Conservation (phyloP, 2,797 vertebrate species). For the Hylomyscus alleni region DNA sequence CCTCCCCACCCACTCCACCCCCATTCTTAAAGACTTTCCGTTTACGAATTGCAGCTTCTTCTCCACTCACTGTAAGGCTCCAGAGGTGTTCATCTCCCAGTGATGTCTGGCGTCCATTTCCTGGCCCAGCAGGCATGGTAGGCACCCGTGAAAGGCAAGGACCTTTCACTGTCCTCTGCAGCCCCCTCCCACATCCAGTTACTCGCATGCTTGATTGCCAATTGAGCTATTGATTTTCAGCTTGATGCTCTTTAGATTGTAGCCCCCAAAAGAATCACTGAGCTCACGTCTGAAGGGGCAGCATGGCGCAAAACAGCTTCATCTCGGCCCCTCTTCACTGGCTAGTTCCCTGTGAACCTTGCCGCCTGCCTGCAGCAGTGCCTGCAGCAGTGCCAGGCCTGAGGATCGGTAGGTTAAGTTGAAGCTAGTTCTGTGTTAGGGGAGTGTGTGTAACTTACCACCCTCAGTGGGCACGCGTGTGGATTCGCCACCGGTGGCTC, state of each 20-base stretch:
- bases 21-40: constrained; percentile 79
- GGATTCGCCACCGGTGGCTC: neutral
- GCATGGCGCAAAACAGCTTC: neutral
- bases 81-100: neutral
- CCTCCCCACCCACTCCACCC: constrained; percentile 74
- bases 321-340: neutral
- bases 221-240: constrained; percentile 67
- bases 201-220: constrained; percentile 54
- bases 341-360: neutral
- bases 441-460: constrained; percentile 40
- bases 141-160: neutral
- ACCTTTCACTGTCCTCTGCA: neutral
- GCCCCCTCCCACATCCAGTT: neutral
- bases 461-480: neutral
- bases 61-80: constrained; percentile 30
- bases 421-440: neutral
- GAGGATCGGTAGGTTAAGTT: neutral
- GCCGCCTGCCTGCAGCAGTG: neutral
- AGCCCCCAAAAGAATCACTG: neutral
- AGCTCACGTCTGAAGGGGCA: constrained; percentile 25
- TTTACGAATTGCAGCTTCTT: constrained; percentile 71
- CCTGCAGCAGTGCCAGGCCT: neutral
- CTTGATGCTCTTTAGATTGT: neutral
- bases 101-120: neutral
- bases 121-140: neutral